These are phyloP conservation scores for Ceratina calcarata DNA, from an alignment of 1,140 invertebrate genomes.

Conservation along the genomic window DNA sequence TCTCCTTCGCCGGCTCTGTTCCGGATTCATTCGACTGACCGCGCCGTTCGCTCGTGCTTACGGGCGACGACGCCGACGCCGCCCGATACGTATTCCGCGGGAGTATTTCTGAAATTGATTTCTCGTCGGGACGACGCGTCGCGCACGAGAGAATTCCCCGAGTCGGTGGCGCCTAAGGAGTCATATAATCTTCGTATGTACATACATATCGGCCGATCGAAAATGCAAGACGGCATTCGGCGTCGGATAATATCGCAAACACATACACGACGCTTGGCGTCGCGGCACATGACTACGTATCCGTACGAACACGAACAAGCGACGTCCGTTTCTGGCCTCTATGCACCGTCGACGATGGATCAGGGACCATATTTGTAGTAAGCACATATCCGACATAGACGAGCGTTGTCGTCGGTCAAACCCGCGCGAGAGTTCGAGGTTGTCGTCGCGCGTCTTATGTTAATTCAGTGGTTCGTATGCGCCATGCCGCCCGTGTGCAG, in stretches of 20 bases:
- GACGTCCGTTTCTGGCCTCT: slow-evolving; percentile 31
- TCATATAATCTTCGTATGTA: slow-evolving; percentile 27
- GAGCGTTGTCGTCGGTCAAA: background rate
- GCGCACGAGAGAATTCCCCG: background rate
- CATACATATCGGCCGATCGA: slow-evolving; percentile 20
- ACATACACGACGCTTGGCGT: background rate
- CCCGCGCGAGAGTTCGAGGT: slow-evolving; percentile 6
- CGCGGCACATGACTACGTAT: background rate
- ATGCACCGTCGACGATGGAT: slow-evolving; percentile 57
- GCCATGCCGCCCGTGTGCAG: slow-evolving; percentile 55
- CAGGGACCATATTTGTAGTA: slow-evolving; percentile 47
- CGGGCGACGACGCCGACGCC: background rate
- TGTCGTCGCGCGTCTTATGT: slow-evolving; percentile 53
- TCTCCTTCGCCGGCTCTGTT: background rate
- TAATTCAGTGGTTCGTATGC: slow-evolving; percentile 69
- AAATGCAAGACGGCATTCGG: slow-evolving; percentile 33
- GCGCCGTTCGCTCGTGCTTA: background rate
- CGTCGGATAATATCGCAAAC: slow-evolving; percentile 31
- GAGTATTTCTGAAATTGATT: slow-evolving; percentile 12
- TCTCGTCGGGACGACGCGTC: slow-evolving; percentile 6
- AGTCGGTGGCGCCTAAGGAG: slow-evolving; percentile 32
- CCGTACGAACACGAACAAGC: background rate
- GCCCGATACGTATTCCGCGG: background rate
- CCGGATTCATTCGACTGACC: background rate
- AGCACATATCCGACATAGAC: slow-evolving; percentile 41